phyloP scores from a whole-genome alignment of 2,113 vertebrate genomes.

The Trogon surrucura region DNA sequence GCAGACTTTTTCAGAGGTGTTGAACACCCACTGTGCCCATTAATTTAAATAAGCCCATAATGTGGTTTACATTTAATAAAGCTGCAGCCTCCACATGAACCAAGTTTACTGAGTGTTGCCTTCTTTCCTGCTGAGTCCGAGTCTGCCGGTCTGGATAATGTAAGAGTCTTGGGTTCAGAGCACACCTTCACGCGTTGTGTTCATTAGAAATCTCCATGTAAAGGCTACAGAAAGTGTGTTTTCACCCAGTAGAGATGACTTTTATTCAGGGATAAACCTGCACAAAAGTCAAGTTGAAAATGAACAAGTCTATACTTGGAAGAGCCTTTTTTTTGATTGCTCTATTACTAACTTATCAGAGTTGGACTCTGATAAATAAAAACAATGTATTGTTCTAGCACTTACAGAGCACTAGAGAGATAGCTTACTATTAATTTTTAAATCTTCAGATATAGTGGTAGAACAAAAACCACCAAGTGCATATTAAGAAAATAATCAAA shows the following conservation, averaged over 20 bases:
- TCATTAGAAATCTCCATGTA: background rate
- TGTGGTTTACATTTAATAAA: constrained; percentile 71
- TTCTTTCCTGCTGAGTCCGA: constrained; percentile 58
- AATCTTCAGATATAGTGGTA: background rate
- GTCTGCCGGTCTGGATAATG: constrained; percentile 28
- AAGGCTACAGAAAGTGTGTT: background rate
- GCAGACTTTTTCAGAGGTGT: constrained; percentile 66
- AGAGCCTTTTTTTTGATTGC: background rate
- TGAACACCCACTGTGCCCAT: constrained; percentile 63
- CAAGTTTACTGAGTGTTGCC: constrained; percentile 65
- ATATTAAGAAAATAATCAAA: background rate
- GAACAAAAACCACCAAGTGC: background rate
- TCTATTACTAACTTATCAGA: background rate
- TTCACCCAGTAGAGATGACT: background rate
- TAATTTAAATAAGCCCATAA: constrained; percentile 71
- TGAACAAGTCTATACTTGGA: background rate
- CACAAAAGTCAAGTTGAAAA: background rate
- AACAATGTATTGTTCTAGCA: background rate
- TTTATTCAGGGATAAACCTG: background rate
- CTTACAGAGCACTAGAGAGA: background rate
- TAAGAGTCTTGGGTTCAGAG: background rate
- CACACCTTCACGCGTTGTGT: background rate
- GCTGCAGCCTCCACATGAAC: constrained; percentile 57
- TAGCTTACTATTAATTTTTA: background rate
- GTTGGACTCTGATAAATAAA: background rate